Base-by-base conservation (phyloP, 2,113 vertebrate genomes). In the Petaurus breviceps region DNA sequence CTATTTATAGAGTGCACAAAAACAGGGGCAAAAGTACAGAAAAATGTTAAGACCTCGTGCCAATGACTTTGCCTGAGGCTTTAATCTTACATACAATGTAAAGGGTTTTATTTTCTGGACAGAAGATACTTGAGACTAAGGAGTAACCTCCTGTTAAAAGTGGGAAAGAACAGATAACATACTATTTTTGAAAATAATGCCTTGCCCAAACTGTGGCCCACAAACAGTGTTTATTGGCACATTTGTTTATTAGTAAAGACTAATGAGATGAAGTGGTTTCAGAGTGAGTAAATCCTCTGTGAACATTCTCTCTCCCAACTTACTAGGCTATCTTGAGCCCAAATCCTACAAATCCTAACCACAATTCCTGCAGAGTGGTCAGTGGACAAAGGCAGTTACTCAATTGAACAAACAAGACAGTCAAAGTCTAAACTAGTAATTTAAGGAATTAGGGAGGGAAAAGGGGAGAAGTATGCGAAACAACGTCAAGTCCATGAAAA, bases 361-460 rank as follows among this genome's bases (percentile, higher is more conserved):
- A 84, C 95, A 97, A 98, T 96, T 98, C 47, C 96, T 96, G 93
- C 97, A 97, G 93, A 98, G 97, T 94, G 89, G 97, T 98, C 92
- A 97, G 91, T 77, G 96, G 97, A 95, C 93, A 97, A 98, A 97
- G 93, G 89, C n/a, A 84, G 22, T 84, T 22, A 97, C 98, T 98
- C 96, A 97, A 97, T 96, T 98, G 51, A 98, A 77, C 90, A 98
- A 97, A 98, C 96, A 98, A 98, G 97, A 98, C 93, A 94, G 96
- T 97, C 96, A 98, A 98, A 97, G 96, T 61, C 96, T 54, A 16
- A 57, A 92, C 23, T 90, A 96, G 92, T 91, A 97, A 98, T 51
- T 95, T 93, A 94, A 49, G 43, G 96, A 12, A 95, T 96, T 96
- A 51, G 96, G 31, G 37, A n/a, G 31, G 61, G 1, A 6, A 8